These are phyloP conservation scores for Geotrypetes seraphini DNA, from an alignment of 2,797 vertebrate genomes.

Conservation along the genomic window DNA sequence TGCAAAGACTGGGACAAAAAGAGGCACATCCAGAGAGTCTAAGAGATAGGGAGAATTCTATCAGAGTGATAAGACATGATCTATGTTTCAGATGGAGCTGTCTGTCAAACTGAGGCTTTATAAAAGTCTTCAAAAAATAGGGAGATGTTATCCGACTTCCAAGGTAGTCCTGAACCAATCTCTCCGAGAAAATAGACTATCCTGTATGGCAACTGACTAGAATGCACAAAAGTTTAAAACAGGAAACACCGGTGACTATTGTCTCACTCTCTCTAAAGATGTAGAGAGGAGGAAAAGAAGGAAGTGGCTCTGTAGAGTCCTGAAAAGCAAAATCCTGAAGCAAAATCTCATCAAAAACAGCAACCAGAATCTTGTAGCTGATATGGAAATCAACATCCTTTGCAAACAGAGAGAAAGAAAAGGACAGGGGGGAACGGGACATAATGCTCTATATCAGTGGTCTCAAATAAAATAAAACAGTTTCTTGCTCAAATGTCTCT, in stretches of 20 bases:
- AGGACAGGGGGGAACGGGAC: too few relatives aligned
- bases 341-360: background rate
- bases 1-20: slow-evolving; percentile 21
- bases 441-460: too few relatives aligned
- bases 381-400: too few relatives aligned
- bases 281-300: background rate
- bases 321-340: background rate
- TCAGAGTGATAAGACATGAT: slow-evolving; percentile 1
- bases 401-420: too few relatives aligned
- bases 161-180: slow-evolving; percentile 7
- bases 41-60: slow-evolving; percentile 3
- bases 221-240: too few relatives aligned
- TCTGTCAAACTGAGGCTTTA: slow-evolving; percentile 10
- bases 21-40: slow-evolving; percentile 21
- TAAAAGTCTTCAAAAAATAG: slow-evolving; percentile 6
- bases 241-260: slow-evolving; percentile 3
- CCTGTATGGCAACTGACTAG: slow-evolving; percentile 6
- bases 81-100: slow-evolving; percentile 2
- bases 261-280: background rate
- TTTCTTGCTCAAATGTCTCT: too few relatives aligned
- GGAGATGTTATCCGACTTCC: slow-evolving; percentile 5
- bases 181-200: slow-evolving; percentile 7
- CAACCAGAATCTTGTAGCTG: too few relatives aligned
- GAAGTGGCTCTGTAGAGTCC: background rate
- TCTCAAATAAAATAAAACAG: too few relatives aligned